phyloP scores from a whole-genome alignment of 35 echinoderm and acorn worm genomes.

The Patiria miniata region DNA sequence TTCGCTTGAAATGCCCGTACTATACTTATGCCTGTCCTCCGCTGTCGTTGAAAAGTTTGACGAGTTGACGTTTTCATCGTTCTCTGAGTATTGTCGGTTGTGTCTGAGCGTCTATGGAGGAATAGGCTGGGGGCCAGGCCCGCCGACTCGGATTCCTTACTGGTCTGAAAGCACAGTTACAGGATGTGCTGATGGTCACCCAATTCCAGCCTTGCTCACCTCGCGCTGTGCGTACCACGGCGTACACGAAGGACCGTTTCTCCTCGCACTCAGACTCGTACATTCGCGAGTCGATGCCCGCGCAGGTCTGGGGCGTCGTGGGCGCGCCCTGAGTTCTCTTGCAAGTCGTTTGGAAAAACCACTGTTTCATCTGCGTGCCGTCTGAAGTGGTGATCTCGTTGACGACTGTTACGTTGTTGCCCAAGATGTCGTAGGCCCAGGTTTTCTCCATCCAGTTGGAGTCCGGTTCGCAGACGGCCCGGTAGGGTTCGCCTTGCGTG shows the following conservation, averaged over 20 bases:
- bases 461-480: conserved; percentile 50
- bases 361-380: conserved; percentile 41
- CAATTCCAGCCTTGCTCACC: conserved; percentile 74
- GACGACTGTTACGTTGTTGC: conserved; percentile 67
- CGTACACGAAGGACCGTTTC: conserved; percentile 65
- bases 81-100: conserved; percentile 9
- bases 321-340: neutral
- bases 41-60: neutral
- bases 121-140: neutral
- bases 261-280: conserved; percentile 64
- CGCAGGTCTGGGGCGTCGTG: conserved; percentile 16
- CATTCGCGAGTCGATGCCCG: conserved; percentile 49
- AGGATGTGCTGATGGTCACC: conserved; percentile 68
- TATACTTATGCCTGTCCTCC: neutral
- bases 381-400: conserved; percentile 58
- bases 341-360: conserved; percentile 73
- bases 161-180: conserved; percentile 70
- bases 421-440: conserved; percentile 54
- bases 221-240: conserved; percentile 42
- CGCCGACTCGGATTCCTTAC: neutral
- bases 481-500: neutral
- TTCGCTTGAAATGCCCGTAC: neutral
- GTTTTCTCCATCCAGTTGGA: conserved; percentile 39
- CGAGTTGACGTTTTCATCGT: neutral
- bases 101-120: neutral